These are phyloP conservation scores for Dendrocincla tyrannina DNA, from an alignment of 2,797 vertebrate genomes.

Conservation along the genomic window DNA sequence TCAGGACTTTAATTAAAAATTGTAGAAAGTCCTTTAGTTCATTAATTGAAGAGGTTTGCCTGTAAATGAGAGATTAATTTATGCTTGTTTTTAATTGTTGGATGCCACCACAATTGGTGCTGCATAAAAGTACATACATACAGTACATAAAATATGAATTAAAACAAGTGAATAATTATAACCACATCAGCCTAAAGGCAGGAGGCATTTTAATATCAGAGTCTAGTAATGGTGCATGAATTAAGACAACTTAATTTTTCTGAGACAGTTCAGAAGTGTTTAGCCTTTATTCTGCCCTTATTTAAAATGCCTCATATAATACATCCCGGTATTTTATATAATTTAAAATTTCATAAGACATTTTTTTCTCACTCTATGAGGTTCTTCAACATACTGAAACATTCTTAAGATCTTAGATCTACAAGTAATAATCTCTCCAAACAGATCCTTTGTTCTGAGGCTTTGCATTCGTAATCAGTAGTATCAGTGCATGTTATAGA, in stretches of 20 bases:
- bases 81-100: conserved; percentile 60
- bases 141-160: conserved; percentile 54
- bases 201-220: conserved; percentile 47
- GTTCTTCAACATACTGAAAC: neutral
- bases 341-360: conserved; percentile 53
- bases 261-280: conserved; percentile 54
- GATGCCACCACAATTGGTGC: neutral
- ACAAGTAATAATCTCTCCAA: conserved; percentile 3
- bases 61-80: conserved; percentile 54
- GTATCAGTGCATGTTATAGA: neutral
- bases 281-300: conserved; percentile 60
- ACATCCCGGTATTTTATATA: conserved; percentile 50
- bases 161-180: conserved; percentile 60
- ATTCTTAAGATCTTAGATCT: conserved; percentile 11
- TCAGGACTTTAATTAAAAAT: conserved; percentile 56
- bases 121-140: neutral
- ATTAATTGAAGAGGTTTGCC: conserved; percentile 40
- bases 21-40: conserved; percentile 20
- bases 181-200: conserved; percentile 48
- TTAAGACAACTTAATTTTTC: conserved; percentile 62
- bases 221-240: conserved; percentile 55
- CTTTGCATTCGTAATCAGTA: neutral
- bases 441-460: neutral
- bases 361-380: neutral
- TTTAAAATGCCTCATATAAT: conserved; percentile 41